Base-by-base conservation (phyloP, 2,797 vertebrate species). In the Anabas testudineus region DNA sequence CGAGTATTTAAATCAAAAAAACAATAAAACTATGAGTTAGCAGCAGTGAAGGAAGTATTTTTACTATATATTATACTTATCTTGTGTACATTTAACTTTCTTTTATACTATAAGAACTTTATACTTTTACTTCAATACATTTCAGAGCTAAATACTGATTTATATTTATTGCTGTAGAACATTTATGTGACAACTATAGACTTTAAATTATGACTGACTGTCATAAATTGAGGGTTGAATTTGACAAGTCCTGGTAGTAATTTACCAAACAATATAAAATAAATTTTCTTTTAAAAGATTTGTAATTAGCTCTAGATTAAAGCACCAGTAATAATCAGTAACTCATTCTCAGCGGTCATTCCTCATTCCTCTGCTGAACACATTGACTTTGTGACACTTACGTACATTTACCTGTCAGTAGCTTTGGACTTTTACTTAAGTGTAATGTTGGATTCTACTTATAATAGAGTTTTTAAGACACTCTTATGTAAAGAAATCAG, bases 1-100 rank as follows among this genome's bases (percentile, higher is more conserved):
- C 16, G 46, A 62, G 59, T 18, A 48, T 26, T 28, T 30, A 64
- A 52, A 64, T 36, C n/a, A n/a, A n/a, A n/a, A n/a, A n/a, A n/a
- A n/a, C 1, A 42, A 42, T 57, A n/a, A 8, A 9, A 59, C 14
- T 16, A 26, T 15, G 48, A 61, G 26, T 6, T 2, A 18, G 43
- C 13, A 28, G 36, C 36, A 51, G 22, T 15, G 3, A 16, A 9
- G 16, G 49, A 26, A 14, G 16, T 9, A n/a, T 3, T 24, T 18
- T 39, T 19, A 14, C 46, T 26, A 36, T 26, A 9, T 42, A 39
- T 37, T 39, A 5, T 14, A 16, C 5, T 14, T 16, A 39, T 39
- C 37, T 8, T 7, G n/a, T 14, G 3, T 14, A 14, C 36, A 37
- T 37, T 37, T 37, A 12, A 37, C 36, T 37, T 34, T 34, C 32